Evolutionary conservation across 2,797 vertebrate genomes (phyloP).

Genomic region (Babyrousa celebensis): DNA sequence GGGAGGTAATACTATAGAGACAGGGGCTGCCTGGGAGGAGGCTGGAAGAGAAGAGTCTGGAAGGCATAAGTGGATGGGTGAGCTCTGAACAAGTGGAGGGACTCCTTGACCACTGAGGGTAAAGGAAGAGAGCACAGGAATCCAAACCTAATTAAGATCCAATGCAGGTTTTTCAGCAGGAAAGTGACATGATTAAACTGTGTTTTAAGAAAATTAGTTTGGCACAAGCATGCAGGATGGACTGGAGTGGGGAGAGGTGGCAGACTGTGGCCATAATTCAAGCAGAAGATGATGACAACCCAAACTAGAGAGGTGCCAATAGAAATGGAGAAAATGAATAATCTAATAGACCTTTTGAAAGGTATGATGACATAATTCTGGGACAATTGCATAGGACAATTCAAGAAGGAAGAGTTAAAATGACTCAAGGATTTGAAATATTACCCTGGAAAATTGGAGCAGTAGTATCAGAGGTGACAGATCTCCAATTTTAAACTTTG

Average conservation of each 20-base stretch:
- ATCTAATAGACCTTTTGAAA: conserved; percentile 70
- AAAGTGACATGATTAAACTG: conserved; percentile 70
- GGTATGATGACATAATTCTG: conserved; percentile 67
- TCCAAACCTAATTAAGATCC: conserved; percentile 73
- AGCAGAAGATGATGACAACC: conserved; percentile 66
- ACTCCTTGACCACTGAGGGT: conserved; percentile 64
- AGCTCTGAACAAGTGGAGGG: conserved; percentile 25
- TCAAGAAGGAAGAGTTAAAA: conserved; percentile 74
- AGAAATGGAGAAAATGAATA: conserved; percentile 76
- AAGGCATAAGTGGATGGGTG: conserved; percentile 32
- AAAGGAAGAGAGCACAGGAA: conserved; percentile 33
- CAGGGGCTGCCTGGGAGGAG: background rate
- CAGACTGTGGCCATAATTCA: conserved; percentile 69
- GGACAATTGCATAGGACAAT: conserved; percentile 36
- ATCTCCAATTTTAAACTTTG: conserved; percentile 68
- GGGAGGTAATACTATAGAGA: conserved; percentile 1
- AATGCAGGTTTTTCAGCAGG: conserved; percentile 62
- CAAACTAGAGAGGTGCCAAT: conserved; percentile 59
- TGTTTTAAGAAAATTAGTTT: conserved; percentile 85
- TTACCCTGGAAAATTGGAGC: conserved; percentile 30
- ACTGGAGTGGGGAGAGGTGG: conserved; percentile 34
- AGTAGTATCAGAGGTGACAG: background rate
- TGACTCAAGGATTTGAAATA: conserved; percentile 66
- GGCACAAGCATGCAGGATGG: conserved; percentile 58
- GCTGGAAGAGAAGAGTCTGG: conserved; percentile 43